These are phyloP conservation scores for Meleagris gallopavo DNA, from an alignment of 2,113 vertebrate species.

Conservation along the genomic window DNA sequence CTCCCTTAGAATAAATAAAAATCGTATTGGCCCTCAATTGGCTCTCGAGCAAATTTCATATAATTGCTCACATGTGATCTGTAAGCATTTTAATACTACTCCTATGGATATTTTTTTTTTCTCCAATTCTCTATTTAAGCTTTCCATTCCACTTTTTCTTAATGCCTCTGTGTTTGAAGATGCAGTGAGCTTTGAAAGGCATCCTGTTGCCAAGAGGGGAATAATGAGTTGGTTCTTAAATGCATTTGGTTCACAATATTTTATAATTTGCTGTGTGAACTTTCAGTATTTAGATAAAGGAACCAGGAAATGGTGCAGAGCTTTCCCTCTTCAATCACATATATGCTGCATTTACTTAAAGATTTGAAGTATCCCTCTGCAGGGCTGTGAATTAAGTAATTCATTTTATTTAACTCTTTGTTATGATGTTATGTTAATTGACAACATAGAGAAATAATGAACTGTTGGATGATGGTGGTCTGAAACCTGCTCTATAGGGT, in stretches of 20 bases:
- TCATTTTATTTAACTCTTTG: conserved; percentile 10
- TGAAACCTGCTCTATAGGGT: not conserved
- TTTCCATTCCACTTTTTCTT: not conserved
- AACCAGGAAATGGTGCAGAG: not conserved
- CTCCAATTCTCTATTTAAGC: not conserved
- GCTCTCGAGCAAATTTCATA: not conserved
- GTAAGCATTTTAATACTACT: not conserved
- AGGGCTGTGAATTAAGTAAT: not conserved
- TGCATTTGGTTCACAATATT: accelerated
- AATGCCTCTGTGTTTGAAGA: not conserved
- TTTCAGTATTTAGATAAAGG: not conserved
- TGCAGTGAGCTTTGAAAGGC: not conserved
- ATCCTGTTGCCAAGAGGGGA: not conserved
- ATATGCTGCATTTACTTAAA: not conserved
- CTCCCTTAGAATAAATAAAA: not conserved
- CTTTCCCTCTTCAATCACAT: not conserved
- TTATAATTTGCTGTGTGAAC: conserved; percentile 4
- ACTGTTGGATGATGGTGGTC: not conserved
- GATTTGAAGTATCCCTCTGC: not conserved
- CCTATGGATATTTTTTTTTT: not conserved
- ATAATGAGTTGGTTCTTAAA: not conserved
- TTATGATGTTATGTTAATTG: not conserved
- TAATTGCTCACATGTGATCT: not conserved
- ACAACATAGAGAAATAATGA: not conserved
- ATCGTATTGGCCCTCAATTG: not conserved